Base-by-base conservation (phyloP, 2,113 vertebrate genomes). In the Raphicerus campestris region DNA sequence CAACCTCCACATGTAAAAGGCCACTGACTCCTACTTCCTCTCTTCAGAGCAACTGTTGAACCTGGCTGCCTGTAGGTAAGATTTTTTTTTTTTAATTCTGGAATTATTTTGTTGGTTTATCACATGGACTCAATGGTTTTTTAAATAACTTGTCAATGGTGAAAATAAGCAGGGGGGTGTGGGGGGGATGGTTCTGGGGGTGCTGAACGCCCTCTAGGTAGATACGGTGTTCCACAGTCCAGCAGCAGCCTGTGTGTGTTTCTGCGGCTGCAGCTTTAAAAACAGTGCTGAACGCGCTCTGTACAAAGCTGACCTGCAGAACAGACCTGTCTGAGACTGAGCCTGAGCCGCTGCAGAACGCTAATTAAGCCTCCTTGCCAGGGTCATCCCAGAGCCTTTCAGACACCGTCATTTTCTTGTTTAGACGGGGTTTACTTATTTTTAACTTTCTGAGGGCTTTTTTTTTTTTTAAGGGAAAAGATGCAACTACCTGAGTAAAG, bases 41-140 rank as follows among this genome's bases (percentile, higher is more conserved):
- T 97, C 96, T 86, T 93, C 81, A 97, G 97, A 98, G 77, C 94
- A 93, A 94, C 96, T 88, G 93, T 77, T 88, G 35, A 98, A 95
- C 82, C 95, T 49, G 0, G 97, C 98, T 98, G 98, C 98, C 97
- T 97, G 99, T 99, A 99, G 99, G 99, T 98, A 88, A 93, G 97
- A 28, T 10, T 93, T 96, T 80, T n/a, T 81, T 89, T 39, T 51
- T n/a, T 78, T 78, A 49, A 95, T 93, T 98, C 98, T 96, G 49
- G 82, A 78, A 73, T 96, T 56, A 53, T 84, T 98, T 98, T 92
- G 11, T 89, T 82, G 51, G 96, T 80, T 98, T 87, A 83, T 97
- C 63, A 49, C 97, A 89, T 11, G 35, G 83, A 91, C 56, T 95
- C 47, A 39, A 16, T 49, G 51, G 45, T 97, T 95, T 97, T 93